Base-by-base conservation (phyloP, 1,140 invertebrate genomes). In the Drosophila oshimai region DNA sequence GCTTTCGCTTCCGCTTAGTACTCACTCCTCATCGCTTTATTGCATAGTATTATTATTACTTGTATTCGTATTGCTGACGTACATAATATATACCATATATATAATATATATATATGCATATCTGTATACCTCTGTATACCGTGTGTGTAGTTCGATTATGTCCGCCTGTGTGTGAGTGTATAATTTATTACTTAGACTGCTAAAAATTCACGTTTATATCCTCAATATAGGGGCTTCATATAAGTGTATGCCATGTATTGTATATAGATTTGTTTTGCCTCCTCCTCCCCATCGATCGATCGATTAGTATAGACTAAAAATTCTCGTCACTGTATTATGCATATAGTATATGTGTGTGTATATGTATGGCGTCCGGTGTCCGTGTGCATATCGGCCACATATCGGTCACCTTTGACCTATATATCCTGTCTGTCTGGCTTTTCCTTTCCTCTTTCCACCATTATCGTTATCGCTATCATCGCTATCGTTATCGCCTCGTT, bases 141-240 rank as follows among this genome's bases (percentile, higher is more conserved):
- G 37, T 28, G 42, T 50, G 31, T 58, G 17, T 55, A 37, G 42
- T 58, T 49, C 44, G 55, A 58, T 50, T 39, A 47, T 22, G 61
- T 65, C 34, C 36, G 61, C 61, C 9, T 42, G 17, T 20, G 50
- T 68, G 13, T 62, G 39, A 41, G 51, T 51, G 46, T 74, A 51
- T 75, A 49, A 69, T 81, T 70, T 70, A 70, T 55, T 55, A 68
- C 81, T 87, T 87, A 88, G 64, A 70, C 37, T 87, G 77, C 81
- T 88, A 87, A 78, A 87, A 87, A 88, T 87, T 87, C 81, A 88
- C 81, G 83, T 77, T 87, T 87, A 88, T 88, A 88, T 87, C 57
- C 68, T 84, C 77, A 78, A 87, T 87, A 80, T 81, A 81, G 72
- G 77, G 77, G 77, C 67, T 68, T 65, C 67, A 72, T 83, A 77